Evolutionary conservation across 2,113 vertebrate genomes (phyloP).

Genomic region (Phainopepla nitens): DNA sequence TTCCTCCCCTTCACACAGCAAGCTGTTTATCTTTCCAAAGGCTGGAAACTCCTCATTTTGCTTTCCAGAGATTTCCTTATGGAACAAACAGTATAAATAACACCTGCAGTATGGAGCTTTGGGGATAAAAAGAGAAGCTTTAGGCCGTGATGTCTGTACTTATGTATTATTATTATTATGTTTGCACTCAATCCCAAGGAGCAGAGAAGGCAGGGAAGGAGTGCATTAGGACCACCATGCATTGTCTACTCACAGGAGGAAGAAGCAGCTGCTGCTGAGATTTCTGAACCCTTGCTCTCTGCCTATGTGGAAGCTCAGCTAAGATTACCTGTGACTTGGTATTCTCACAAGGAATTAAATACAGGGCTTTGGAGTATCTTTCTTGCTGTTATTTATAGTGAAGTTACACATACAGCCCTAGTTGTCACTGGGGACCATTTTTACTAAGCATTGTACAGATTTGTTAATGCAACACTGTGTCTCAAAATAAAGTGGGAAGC

Average conservation of each 20-base stretch:
- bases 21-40: background rate
- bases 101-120: background rate
- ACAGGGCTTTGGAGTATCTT: background rate
- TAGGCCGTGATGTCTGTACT: background rate
- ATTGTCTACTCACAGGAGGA: background rate
- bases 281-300: background rate
- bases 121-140: background rate
- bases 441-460: background rate
- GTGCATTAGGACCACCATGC: background rate
- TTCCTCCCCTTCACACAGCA: background rate
- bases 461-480: accelerated
- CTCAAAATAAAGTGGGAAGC: background rate
- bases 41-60: background rate
- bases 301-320: background rate
- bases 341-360: background rate
- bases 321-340: background rate
- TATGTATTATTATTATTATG: background rate
- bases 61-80: background rate
- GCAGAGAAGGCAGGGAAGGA: background rate
- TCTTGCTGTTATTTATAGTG: background rate
- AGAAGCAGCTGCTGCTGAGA: background rate
- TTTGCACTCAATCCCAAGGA: background rate
- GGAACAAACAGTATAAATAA: background rate
- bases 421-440: background rate
- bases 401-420: background rate